Evolutionary conservation across 2,888 invertebrate species (phyloP), one percentile per base, ranked within the genome.

Genomic region (Drosophila colorata): DNA sequence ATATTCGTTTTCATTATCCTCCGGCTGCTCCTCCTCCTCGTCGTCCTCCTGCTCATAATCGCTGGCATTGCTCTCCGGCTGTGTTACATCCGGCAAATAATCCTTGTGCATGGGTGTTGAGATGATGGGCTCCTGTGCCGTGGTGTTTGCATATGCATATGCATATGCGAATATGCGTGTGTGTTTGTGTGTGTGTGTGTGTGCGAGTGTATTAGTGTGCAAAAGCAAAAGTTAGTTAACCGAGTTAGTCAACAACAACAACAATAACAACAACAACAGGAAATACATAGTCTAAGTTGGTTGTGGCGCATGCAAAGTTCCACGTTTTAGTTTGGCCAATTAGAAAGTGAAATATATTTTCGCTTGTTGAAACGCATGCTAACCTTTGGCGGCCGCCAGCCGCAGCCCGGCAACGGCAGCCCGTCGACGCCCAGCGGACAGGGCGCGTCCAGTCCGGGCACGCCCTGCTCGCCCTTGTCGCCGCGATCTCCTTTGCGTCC

Each of bases 381-480:
- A 95, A 97, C 97, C 95, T 97, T 96, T 87, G 95, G 95, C 84
- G 97, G 96, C 92, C 97, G 94, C 97, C 97, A 98, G 87, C 98
- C 98, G 93, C 99, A 99, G 88, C 98, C 98, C 56, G 98, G 97
- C 89, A 99, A 93, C 71, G 99, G 99, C 90, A 99, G 94, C 70
- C 99, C 99, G 93, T 99, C 98, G 52, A 96, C 95, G 61, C 98
- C 99, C 64, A 98, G 94, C 76, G 99, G 99, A 93, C 99, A 99
- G n/a, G 99, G 99, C 44, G 99, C 99, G 93, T 99, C 99, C 88
- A 99, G 93, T 37, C 99, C 99, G 35, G 98, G 99, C 79, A 98
- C 98, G 81, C 99, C 99, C 94, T 97, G 97, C 90, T 98, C 98
- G 61, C 98, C 98, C 93, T 97, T 97, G 90, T 96, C 96, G 40